phyloP scores from a whole-genome alignment of 2,797 vertebrate genomes.

The Trichosurus vulpecula region DNA sequence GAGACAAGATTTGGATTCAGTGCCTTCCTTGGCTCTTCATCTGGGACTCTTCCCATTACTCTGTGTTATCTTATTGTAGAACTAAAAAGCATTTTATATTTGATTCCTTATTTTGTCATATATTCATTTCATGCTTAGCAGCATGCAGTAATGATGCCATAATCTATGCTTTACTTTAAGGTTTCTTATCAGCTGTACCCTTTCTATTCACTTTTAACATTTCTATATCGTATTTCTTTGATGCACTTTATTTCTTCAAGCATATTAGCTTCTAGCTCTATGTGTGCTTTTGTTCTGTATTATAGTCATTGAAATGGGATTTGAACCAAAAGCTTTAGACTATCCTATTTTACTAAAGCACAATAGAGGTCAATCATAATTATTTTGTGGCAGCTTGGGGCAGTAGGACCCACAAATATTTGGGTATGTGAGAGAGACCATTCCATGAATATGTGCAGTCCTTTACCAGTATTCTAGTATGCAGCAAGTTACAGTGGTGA shows the following conservation, averaged over 20 bases:
- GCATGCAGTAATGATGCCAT: conserved; percentile 11
- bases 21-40: background rate
- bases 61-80: background rate
- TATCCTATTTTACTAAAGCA: conserved; percentile 23
- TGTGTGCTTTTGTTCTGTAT: conserved; percentile 63
- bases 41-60: background rate
- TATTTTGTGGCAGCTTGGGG: conserved; percentile 57
- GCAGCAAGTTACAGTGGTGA: conserved; percentile 20
- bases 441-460: background rate
- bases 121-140: conserved; percentile 57
- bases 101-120: conserved; percentile 15
- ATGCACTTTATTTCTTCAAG: conserved; percentile 55
- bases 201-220: conserved; percentile 57
- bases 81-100: conserved; percentile 21
- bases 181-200: conserved; percentile 53
- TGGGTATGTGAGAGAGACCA: conserved; percentile 29
- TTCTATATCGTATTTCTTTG: conserved; percentile 63
- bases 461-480: conserved; percentile 29
- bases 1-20: background rate
- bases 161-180: conserved; percentile 3
- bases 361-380: conserved; percentile 62
- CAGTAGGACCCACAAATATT: conserved; percentile 5
- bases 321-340: conserved; percentile 64
- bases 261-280: conserved; percentile 43
- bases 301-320: conserved; percentile 55